These are phyloP conservation scores for Synanceia verrucosa DNA, from an alignment of 2,797 vertebrate species.

Conservation along the genomic window DNA sequence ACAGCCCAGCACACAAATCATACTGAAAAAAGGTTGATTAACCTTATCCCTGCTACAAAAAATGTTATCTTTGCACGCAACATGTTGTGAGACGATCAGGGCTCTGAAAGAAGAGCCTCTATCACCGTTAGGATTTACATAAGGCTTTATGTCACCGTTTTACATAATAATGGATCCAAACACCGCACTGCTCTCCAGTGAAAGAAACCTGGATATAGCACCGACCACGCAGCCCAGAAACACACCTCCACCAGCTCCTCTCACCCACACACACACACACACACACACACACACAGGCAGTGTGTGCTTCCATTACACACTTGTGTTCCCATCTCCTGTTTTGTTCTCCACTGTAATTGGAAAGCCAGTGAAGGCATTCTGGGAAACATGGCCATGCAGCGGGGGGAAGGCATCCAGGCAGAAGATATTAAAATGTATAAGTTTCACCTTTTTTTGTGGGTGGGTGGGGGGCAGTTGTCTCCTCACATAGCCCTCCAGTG, in stretches of 20 bases:
- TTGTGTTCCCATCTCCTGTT: slow-evolving; percentile 56
- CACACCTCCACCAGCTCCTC: slow-evolving; percentile 27
- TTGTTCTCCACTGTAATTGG: slow-evolving; percentile 66
- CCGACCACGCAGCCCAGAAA: slow-evolving; percentile 14
- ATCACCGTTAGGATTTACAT: background rate
- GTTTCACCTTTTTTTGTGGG: slow-evolving; percentile 35
- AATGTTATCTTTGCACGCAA: background rate
- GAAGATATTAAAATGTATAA: slow-evolving; percentile 70
- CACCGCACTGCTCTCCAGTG: slow-evolving; percentile 2
- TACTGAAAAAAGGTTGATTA: too few species aligned
- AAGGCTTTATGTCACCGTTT: slow-evolving; percentile 18
- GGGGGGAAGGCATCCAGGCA: slow-evolving; percentile 49
- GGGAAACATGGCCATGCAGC: slow-evolving; percentile 49
- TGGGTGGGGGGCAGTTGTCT: slow-evolving; percentile 42
- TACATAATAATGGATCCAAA: slow-evolving; percentile 38
- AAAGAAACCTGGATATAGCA: slow-evolving; percentile 25
- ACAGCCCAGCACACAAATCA: too few species aligned
- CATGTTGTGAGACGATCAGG: background rate
- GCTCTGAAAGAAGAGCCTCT: background rate
- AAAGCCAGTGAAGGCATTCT: slow-evolving; percentile 61
- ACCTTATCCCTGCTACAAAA: too few species aligned
- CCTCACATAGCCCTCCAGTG: slow-evolving; percentile 62
- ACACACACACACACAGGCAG: slow-evolving; percentile 28
- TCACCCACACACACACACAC: slow-evolving; percentile 36
- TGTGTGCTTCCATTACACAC: slow-evolving; percentile 43